Evolutionary conservation across 2,113 vertebrate genomes (phyloP), one percentile per base, ranked within the genome.

Genomic region (Romanogobio albipinnatus): DNA sequence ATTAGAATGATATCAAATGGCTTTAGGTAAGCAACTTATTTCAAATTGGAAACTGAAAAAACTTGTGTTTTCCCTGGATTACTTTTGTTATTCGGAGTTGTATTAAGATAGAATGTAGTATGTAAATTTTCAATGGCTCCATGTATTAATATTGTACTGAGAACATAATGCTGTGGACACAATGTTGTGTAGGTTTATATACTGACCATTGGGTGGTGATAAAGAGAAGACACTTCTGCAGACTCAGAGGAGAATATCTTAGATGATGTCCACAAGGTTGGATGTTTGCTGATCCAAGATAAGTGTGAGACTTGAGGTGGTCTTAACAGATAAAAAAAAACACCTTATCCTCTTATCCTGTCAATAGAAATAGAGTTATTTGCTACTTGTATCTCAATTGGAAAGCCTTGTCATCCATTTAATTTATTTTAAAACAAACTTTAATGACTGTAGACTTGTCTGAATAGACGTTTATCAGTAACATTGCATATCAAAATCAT

Each of bases 181-280:
- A 4, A 15, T 70, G 56, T 22, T 17, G 19, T 85, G 83, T 39
- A 79, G 36, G 75, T 95, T 93, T 93, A 91, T 87, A 93, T 93
- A 93, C 92, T 90, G 90, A 92, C 90, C 92, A 93, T 93, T 92
- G 95, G 93, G 85, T 85, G 88, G 88, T 77, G 85, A 77, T 82
- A 85, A 84, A 85, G 88, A 83, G 88, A 71, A 83, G 43, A 51
- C 26, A 56, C 10, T 43, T 75, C 36, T 7, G 17, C n/a, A 83
- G n/a, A n/a, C n/a, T n/a, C n/a, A n/a, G 51, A 73, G 43, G 4
- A 71, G 9, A 26, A 75, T 43, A 17, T 75, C 47, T 75, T 59
- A 8, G 9, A 22, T 17, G 9, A 22, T 17, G 29, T 53, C 74
- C 47, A 29, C 24, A 76, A 22, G 15, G 73, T 49, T 43, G 6